These are phyloP conservation scores for Ganaspis brasiliensis DNA, from an alignment of 2,888 invertebrate genomes.

Conservation along the genomic window DNA sequence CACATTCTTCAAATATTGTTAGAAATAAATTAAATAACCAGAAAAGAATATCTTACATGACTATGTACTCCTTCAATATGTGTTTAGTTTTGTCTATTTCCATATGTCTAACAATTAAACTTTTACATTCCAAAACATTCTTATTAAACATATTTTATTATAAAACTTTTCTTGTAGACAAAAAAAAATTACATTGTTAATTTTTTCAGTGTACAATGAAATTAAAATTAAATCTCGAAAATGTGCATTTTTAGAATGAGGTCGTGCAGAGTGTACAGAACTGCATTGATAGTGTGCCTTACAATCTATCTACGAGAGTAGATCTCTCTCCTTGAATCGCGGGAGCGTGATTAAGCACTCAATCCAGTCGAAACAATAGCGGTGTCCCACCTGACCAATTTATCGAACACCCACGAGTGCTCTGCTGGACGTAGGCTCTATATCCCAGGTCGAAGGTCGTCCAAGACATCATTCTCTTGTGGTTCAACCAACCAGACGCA, in stretches of 20 bases:
- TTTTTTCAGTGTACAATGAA: too few relatives aligned
- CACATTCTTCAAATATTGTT: too few relatives aligned
- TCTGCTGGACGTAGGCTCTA: conserved; percentile 61
- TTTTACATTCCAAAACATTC: too few relatives aligned
- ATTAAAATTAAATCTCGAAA: too few relatives aligned
- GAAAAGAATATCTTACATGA: too few relatives aligned
- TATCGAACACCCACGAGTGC: conserved; percentile 76
- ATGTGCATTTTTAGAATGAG: neutral
- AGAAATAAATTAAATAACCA: too few relatives aligned
- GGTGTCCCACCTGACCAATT: conserved; percentile 75
- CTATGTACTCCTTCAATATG: too few relatives aligned
- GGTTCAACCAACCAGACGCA: conserved; percentile 9
- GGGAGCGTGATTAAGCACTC: conserved; percentile 74
- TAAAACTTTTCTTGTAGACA: too few relatives aligned
- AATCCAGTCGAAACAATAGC: conserved; percentile 75
- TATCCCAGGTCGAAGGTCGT: conserved; percentile 60
- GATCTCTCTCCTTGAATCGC: conserved; percentile 64
- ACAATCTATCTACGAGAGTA: conserved; percentile 55
- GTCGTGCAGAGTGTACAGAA: neutral
- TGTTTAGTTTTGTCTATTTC: too few relatives aligned
- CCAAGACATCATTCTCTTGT: conserved; percentile 44
- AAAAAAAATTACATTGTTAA: too few relatives aligned
- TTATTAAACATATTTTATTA: too few relatives aligned
- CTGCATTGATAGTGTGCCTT: conserved; percentile 7
- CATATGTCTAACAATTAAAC: too few relatives aligned